phyloP scores from a whole-genome alignment of 2,888 invertebrate species.

The Loripinus fragilis region DNA sequence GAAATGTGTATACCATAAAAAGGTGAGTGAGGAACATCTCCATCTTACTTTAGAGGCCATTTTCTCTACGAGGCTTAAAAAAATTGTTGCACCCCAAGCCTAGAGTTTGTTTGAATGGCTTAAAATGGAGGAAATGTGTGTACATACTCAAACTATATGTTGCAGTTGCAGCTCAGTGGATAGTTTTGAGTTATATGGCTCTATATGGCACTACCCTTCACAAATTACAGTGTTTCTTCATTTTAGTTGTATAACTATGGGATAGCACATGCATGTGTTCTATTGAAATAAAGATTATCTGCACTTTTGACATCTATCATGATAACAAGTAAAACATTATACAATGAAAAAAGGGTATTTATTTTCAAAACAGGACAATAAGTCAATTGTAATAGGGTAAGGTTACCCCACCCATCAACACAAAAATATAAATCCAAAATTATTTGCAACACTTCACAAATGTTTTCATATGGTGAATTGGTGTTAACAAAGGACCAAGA shows the following conservation, averaged over 20 bases:
- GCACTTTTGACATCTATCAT: background rate
- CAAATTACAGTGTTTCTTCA: background rate
- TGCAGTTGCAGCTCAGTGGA: background rate
- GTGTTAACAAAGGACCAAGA: too few species aligned
- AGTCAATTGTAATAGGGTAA: too few species aligned
- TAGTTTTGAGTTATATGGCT: background rate
- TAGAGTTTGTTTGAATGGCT: background rate
- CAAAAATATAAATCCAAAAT: too few species aligned
- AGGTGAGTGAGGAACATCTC: too few species aligned
- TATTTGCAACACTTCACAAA: too few species aligned
- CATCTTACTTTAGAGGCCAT: too few species aligned
- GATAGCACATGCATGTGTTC: background rate
- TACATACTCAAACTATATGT: background rate
- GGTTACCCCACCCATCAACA: too few species aligned
- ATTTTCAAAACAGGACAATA: background rate
- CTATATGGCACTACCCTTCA: background rate
- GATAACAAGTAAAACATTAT: background rate
- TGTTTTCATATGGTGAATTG: too few species aligned
- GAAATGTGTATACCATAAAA: too few species aligned
- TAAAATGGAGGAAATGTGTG: background rate
- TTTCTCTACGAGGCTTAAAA: background rate
- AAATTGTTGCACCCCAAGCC: background rate
- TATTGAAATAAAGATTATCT: background rate
- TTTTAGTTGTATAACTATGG: background rate
- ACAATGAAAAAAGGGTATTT: background rate